A percentile compares a stretch with the other conserved stretches of the same genome.
Evolutionary conservation across 2,888 invertebrate genomes (phyloP).

Genomic region (Drosophila sordidula): DNA sequence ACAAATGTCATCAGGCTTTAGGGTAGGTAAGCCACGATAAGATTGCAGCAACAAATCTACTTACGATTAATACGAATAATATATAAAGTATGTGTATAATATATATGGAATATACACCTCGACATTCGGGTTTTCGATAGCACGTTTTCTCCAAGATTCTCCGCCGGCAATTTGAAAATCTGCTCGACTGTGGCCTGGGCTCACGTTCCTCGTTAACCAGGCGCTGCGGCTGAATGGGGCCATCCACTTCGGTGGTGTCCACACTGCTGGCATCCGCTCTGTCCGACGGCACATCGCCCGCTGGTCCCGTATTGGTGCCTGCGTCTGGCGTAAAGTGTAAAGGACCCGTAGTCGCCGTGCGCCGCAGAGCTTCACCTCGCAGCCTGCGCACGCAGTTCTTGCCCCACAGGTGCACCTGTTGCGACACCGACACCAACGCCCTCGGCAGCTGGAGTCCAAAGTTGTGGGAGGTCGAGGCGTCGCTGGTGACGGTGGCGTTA

Average conservation of each 20-base stretch:
- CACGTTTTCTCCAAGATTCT: constrained; percentile 20
- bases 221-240: constrained; percentile 15
- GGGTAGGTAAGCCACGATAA: background rate
- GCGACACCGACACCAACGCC: constrained; percentile 8
- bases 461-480: background rate
- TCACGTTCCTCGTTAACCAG: background rate
- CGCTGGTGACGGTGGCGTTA: background rate
- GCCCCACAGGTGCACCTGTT: constrained; percentile 54
- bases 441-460: constrained; percentile 1
- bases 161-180: background rate
- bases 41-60: background rate
- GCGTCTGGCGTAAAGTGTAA: constrained; percentile 23
- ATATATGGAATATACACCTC: constrained; percentile 39
- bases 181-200: background rate
- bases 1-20: too few species aligned
- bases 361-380: constrained; percentile 51
- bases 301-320: constrained; percentile 14
- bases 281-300: background rate
- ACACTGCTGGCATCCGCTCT: background rate
- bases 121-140: constrained; percentile 12
- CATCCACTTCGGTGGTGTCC: constrained; percentile 24
- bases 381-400: constrained; percentile 42
- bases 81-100: background rate
- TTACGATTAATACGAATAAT: background rate
- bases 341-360: constrained; percentile 68